Evolutionary conservation across 2,888 invertebrate species (phyloP).

Genomic region (Apoda limacodes): DNA sequence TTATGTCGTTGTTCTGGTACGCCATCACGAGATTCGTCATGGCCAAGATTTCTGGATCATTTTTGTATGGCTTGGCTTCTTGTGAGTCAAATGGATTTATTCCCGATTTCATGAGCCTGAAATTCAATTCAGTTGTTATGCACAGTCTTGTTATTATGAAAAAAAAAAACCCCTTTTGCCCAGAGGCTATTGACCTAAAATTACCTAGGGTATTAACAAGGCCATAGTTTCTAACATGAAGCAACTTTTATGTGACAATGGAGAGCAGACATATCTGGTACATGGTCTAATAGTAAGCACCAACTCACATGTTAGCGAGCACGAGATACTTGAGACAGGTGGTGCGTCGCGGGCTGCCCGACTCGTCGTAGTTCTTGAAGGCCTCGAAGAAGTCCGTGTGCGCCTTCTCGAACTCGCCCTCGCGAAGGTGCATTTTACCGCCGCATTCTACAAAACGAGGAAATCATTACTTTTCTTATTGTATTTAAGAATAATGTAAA

Average conservation of each 20-base stretch:
- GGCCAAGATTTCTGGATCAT: slow-evolving; percentile 98
- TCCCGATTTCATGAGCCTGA: slow-evolving; percentile 97
- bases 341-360: slow-evolving; percentile 95
- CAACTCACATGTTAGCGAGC: slow-evolving; percentile 96
- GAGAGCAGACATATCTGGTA: no score
- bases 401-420: slow-evolving; percentile 98
- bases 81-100: slow-evolving; percentile 99
- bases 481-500: background rate
- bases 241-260: no score
- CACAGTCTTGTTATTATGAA: no score
- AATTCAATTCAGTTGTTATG: no score
- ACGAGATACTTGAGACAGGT: slow-evolving; percentile 98
- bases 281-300: no score
- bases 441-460: slow-evolving; percentile 91
- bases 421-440: slow-evolving; percentile 98
- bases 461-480: no score
- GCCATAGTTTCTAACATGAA: no score
- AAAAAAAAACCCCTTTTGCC: background rate
- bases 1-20: slow-evolving; percentile 98
- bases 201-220: background rate
- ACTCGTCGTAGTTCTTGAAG: slow-evolving; percentile 99
- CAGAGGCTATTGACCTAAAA: background rate
- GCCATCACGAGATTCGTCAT: slow-evolving; percentile 98
- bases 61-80: slow-evolving; percentile 99
- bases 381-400: slow-evolving; percentile 99